These are phyloP conservation scores for Diplogasteroides magnus DNA, from an alignment of 1,140 invertebrate species.

Conservation along the genomic window DNA sequence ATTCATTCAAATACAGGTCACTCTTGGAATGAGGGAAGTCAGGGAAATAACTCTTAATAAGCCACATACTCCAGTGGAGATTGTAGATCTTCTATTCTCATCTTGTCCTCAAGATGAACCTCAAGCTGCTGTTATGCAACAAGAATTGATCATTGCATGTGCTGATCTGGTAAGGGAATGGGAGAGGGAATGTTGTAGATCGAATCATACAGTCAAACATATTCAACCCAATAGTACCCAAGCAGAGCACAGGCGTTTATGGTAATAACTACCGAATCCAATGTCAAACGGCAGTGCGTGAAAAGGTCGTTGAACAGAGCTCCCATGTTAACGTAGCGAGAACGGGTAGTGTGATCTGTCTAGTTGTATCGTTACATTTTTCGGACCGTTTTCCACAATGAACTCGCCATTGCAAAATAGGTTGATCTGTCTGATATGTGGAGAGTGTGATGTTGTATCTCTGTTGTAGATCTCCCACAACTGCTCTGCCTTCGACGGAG, in stretches of 20 bases:
- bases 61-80: slow-evolving; percentile 76
- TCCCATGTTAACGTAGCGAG: no score
- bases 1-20: slow-evolving; percentile 65
- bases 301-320: no score
- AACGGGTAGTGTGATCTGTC: no score
- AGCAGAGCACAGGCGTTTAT: no score
- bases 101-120: slow-evolving; percentile 72
- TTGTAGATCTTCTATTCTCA: slow-evolving; percentile 55
- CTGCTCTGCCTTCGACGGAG: slow-evolving; percentile 41
- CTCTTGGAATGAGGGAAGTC: slow-evolving; percentile 84
- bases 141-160: slow-evolving; percentile 71
- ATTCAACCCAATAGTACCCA: no score
- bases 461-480: neutral
- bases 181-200: slow-evolving; percentile 70
- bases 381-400: no score
- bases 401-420: no score
- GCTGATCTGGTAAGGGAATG: slow-evolving; percentile 83
- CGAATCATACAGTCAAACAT: slow-evolving; percentile 86
- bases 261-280: no score
- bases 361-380: no score
- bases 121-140: slow-evolving; percentile 89
- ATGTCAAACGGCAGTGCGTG: no score
- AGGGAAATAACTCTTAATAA: slow-evolving; percentile 90
- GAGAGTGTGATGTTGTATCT: no score
- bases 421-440: no score